These are phyloP conservation scores for Lampris megalopsis DNA, from an alignment of 2,113 vertebrate genomes.

Conservation along the genomic window DNA sequence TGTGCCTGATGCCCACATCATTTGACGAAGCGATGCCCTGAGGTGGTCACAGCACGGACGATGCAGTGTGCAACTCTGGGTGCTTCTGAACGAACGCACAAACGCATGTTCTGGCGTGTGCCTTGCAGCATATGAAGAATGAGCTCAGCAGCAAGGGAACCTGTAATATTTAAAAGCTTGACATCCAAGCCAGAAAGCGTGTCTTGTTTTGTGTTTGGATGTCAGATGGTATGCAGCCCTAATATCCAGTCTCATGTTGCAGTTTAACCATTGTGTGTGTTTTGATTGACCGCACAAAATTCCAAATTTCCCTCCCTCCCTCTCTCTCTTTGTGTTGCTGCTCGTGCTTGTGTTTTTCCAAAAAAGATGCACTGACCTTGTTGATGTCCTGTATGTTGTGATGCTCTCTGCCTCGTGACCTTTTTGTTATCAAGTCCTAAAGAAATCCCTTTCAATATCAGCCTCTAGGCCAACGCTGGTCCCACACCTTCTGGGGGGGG, in stretches of 20 bases:
- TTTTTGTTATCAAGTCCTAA: constrained; percentile 12
- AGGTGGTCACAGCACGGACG: constrained; percentile 42
- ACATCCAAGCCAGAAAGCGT: constrained; percentile 62
- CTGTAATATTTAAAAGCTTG: constrained; percentile 78
- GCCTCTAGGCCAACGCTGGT: neutral
- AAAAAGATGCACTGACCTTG: constrained; percentile 9
- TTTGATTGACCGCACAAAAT: neutral
- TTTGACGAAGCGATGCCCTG: constrained; percentile 44
- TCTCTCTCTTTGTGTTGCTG: too few relatives aligned
- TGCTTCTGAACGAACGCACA: constrained; percentile 6
- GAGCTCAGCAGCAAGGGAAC: constrained; percentile 14
- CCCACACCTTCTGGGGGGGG: neutral
- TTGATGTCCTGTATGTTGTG: neutral
- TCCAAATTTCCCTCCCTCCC: too few relatives aligned
- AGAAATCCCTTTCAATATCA: constrained; percentile 10
- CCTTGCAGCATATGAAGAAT: constrained; percentile 36
- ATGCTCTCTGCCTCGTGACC: constrained; percentile 11
- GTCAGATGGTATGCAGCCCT: constrained; percentile 38
- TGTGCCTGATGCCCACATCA: constrained; percentile 52
- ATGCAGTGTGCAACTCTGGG: neutral
- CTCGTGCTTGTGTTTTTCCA: neutral
- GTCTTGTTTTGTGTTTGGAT: constrained; percentile 47
- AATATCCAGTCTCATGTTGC: constrained; percentile 35
- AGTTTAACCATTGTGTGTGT: constrained; percentile 12
- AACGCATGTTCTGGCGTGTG: constrained; percentile 11